Evolutionary conservation across 2,797 vertebrate species (phyloP), one percentile per base, ranked within the genome.

Genomic region (Oreortyx pictus): DNA sequence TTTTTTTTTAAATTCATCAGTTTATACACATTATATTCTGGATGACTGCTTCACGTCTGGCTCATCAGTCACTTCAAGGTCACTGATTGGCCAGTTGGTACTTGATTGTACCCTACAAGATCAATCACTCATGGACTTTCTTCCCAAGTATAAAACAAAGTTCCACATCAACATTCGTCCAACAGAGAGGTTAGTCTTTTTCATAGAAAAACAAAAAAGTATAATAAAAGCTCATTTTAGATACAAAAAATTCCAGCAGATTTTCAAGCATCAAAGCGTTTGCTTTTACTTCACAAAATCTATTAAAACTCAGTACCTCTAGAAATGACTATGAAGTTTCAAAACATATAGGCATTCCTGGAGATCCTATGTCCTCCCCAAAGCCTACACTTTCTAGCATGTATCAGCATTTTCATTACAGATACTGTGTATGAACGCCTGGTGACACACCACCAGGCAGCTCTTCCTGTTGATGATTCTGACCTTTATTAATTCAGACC

Each of bases 401-500:
- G 24, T 70, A 91, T 66, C 65, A 89, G 73, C 84, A 91, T 46
- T 86, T 88, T 91, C 83, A 54, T 90, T 95, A 60, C 80, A 74
- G 61, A 77, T 52, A 83, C 37, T 86, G 31, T 37, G 92, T 83
- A 77, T 90, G 88, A 92, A 76, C 75, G 86, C 92, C 95, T 95
- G 89, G 91, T 96, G 86, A 71, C 74, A 86, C 82, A 86, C 89
- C 94, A 96, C 83, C 52, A 88, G 94, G 84, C 95, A 95, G 92
- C 96, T 94, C 88, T 81, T 96, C 92, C 94, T 96, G 90, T 86
- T 98, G 97, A 97, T 35, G 82, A 97, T 96, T 95, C 83, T 98
- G 97, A 98, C 98, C 97, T 98, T 98, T 97, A 97, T 98, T 97
- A 98, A 97, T 97, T 97, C 97, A 97, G 96, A 91, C 78, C 97